Base-by-base conservation (phyloP, 37 sponge, comb jelly and placozoan species). In the Lycopodina hypogea region DNA sequence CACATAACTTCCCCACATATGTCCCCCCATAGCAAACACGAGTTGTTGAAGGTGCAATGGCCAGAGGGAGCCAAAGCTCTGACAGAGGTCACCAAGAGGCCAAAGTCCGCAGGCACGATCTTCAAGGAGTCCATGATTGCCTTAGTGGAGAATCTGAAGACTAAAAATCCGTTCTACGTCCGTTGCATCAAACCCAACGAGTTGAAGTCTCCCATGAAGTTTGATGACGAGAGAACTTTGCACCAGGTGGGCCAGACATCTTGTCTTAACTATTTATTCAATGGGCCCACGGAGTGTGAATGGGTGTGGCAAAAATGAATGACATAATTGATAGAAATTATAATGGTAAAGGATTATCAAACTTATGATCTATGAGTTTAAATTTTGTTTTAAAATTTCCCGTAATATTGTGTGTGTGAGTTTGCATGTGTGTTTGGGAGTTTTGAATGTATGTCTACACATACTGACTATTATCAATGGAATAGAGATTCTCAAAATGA, bases 101-200 rank as follows among this genome's bases (percentile, higher is more conserved):
- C 93, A 11, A 92, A 86, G 39, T 74, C 89, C 29, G 85, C 93
- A 39, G 93, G 86, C 0, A 88, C 88, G 14, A 76, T 63, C 14
- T 92, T 92, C 51, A 92, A 92, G 80, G 84, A 79, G 61, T 88
- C 89, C n/a, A 92, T 92, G 93, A 81, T 88, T 28, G 70, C 89
- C 14, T 71, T 92, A 28, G 93, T 92, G 28, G 84, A 57, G 6
- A 82, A 83, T 24, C 84, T 92, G 41, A 69, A 84, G 74, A 72
- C 80, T 0, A 92, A 92, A 79, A 83, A 92, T 28, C 93, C 93
- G 52, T 84, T 84, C 75, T 92, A 92, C 42, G 86, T 92, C 22
- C 85, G 93, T 35, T 92, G 93, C 80, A 88, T 92, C 72, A 92
- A 92, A 68, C 93, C 93, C 4, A 92, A 92, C 39, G 86, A 80